These are phyloP conservation scores for Puma concolor DNA, from an alignment of 2,113 vertebrate species.

Conservation along the genomic window DNA sequence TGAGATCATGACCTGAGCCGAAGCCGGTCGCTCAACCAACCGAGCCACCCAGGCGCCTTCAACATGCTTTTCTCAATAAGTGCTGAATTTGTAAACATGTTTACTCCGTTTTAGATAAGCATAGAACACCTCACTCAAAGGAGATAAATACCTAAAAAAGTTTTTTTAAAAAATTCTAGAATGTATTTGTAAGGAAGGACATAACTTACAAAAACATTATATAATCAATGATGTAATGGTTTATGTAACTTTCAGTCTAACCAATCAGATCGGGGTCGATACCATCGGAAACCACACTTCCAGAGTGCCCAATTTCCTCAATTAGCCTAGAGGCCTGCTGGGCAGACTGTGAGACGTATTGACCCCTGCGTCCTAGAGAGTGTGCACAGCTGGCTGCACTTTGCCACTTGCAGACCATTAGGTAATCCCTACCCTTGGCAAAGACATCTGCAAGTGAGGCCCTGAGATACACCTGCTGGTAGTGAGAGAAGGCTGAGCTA, in stretches of 20 bases:
- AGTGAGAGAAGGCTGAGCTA: background rate
- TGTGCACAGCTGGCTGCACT: background rate
- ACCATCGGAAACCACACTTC: background rate
- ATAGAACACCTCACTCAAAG: background rate
- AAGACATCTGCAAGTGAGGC: background rate
- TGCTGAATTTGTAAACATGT: background rate
- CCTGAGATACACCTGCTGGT: background rate
- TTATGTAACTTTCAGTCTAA: background rate
- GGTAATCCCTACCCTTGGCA: background rate
- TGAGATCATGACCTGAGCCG: too few species aligned
- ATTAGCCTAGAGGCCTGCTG: background rate
- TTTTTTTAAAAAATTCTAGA: background rate
- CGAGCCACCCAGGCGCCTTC: too few species aligned
- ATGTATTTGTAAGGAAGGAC: background rate
- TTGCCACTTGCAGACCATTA: background rate
- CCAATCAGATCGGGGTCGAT: background rate
- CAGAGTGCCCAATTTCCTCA: background rate
- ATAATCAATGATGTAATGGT: background rate
- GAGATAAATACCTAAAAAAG: background rate
- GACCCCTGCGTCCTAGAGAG: background rate
- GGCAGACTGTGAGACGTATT: background rate
- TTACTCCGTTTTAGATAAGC: background rate
- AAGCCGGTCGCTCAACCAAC: too few species aligned
- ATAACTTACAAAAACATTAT: background rate
- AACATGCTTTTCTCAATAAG: background rate